These are phyloP conservation scores for Rattus rattus DNA, from an alignment of 2,113 vertebrate genomes.

Conservation along the genomic window DNA sequence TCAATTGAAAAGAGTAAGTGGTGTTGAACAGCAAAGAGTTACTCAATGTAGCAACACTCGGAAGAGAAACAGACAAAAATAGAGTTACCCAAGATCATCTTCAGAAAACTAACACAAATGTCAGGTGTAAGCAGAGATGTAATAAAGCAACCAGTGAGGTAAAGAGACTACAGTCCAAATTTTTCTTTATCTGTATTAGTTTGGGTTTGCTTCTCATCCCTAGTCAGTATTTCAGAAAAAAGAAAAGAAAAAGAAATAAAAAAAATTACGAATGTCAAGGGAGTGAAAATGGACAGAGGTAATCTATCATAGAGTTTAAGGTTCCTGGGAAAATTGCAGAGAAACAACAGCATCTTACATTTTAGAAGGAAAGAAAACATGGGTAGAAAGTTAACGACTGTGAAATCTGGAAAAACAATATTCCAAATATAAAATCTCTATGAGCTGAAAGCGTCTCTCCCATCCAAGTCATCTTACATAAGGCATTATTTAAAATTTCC, in stretches of 20 bases:
- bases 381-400: constrained; percentile 27
- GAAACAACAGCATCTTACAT: constrained; percentile 28
- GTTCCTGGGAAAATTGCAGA: not conserved
- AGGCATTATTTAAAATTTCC: constrained; percentile 25
- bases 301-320: constrained; percentile 43
- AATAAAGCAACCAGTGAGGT: constrained; percentile 61
- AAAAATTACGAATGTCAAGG: not conserved
- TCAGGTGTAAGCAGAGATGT: not conserved
- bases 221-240: constrained; percentile 49
- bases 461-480: not conserved
- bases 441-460: constrained; percentile 38
- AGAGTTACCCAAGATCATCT: not conserved
- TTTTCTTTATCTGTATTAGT: constrained; percentile 10
- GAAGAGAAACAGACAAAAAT: not conserved
- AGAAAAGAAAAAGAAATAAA: constrained; percentile 15
- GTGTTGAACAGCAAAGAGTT: not conserved
- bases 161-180: constrained; percentile 32
- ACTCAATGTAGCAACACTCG: not conserved
- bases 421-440: not conserved
- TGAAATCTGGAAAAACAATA: constrained; percentile 54
- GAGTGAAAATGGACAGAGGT: not conserved
- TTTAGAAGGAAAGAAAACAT: constrained; percentile 44
- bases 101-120: not conserved
- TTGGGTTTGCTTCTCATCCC: constrained; percentile 59
- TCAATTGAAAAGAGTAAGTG: not conserved